Evolutionary conservation across 1,140 invertebrate genomes (phyloP).

Genomic region (Diabrotica virgifera): DNA sequence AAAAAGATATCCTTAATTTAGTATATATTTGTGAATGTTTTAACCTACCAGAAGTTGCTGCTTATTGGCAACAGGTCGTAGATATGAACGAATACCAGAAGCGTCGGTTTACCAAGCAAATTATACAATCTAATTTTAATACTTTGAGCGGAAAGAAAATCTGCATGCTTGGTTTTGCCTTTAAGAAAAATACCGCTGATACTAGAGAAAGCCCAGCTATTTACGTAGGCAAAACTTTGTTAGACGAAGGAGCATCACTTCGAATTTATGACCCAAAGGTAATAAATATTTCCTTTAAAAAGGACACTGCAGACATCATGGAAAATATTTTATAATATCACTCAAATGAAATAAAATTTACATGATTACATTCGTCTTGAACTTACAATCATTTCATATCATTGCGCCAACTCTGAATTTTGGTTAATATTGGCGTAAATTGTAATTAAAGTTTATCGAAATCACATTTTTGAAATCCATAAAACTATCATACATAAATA

Average conservation of each 20-base stretch:
- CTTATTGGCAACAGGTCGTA: conserved; percentile 98
- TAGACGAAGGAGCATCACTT: conserved; percentile 94
- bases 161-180: conserved; percentile 95
- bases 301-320: no score
- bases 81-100: conserved; percentile 98
- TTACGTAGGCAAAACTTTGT: conserved; percentile 83
- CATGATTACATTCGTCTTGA: no score
- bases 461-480: no score
- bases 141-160: conserved; percentile 96
- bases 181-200: conserved; percentile 99
- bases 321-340: no score
- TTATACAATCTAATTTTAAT: conserved; percentile 93
- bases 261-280: conserved; percentile 98
- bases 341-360: no score
- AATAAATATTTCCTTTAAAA: conserved; percentile 39
- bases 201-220: conserved; percentile 97
- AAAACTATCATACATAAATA: no score
- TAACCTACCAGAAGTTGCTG: conserved; percentile 93
- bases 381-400: no score
- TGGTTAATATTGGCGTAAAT: no score
- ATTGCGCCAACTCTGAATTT: no score
- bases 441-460: no score
- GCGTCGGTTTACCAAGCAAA: conserved; percentile 86
- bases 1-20: conserved; percentile 97
- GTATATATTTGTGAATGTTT: conserved; percentile 97